A percentile compares a stretch with the other conserved stretches of the same genome.
phyloP scores from a whole-genome alignment of 2,113 vertebrate species.

The Brachionichthys hirsutus region DNA sequence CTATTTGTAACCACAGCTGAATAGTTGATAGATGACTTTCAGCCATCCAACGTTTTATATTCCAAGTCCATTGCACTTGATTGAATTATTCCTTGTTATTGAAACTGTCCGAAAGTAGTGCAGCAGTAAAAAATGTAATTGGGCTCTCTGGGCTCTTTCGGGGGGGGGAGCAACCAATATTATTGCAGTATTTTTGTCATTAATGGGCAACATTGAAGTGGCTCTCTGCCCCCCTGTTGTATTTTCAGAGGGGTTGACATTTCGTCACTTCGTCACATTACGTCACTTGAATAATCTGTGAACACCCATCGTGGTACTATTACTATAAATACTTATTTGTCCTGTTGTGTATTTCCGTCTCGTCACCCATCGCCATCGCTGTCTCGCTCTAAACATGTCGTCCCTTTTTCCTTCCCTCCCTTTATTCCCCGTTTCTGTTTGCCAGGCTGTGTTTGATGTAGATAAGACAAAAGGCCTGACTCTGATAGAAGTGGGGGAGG shows the following conservation, averaged over 20 bases:
- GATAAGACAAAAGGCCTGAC: slow-evolving; percentile 89
- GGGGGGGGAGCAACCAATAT: slow-evolving; percentile 27
- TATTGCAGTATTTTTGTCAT: slow-evolving; percentile 50
- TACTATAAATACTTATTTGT: neutral
- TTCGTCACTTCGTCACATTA: too few relatives aligned
- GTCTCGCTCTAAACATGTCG: neutral
- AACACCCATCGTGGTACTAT: too few relatives aligned
- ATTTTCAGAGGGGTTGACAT: slow-evolving; percentile 7
- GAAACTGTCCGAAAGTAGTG: slow-evolving; percentile 5
- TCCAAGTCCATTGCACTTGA: neutral
- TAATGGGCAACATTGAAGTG: slow-evolving; percentile 29
- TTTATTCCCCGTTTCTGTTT: slow-evolving; percentile 17
- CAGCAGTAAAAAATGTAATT: slow-evolving; percentile 26
- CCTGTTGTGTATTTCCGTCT: slow-evolving; percentile 13
- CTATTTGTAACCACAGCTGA: neutral
- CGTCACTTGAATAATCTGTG: slow-evolving; percentile 1
- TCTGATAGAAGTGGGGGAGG: slow-evolving; percentile 92
- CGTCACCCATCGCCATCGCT: neutral
- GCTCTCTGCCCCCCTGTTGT: slow-evolving; percentile 20
- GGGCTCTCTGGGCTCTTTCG: slow-evolving; percentile 14
- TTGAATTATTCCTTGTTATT: neutral
- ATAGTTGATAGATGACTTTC: too few relatives aligned
- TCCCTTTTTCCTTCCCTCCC: neutral
- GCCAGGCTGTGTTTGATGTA: slow-evolving; percentile 94
- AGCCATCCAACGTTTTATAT: neutral